Percentiles rank a stretch among this genome's conserved stretches.
phyloP scores from a whole-genome alignment of 2,113 vertebrate genomes.

The Odontophorus gujanensis region DNA sequence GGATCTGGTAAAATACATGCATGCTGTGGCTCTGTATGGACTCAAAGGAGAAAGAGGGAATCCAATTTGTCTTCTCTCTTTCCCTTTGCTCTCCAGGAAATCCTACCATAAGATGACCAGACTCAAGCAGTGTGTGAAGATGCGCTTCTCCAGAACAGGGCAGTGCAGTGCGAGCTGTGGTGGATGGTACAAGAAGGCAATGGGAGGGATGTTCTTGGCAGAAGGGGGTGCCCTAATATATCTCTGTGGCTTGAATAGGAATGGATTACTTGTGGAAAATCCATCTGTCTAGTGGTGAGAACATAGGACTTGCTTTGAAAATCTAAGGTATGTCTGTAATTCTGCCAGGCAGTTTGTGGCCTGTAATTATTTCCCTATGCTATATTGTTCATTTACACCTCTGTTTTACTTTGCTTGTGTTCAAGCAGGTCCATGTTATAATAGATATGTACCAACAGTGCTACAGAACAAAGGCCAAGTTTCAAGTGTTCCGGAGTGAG shows the following conservation, averaged over 20 bases:
- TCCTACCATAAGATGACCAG: background rate
- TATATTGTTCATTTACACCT: background rate
- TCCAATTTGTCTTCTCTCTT: background rate
- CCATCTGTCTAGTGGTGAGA: background rate
- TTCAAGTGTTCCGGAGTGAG: background rate
- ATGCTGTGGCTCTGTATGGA: fast-evolving
- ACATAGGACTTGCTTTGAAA: background rate
- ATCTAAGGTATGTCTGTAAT: background rate
- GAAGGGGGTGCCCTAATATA: background rate
- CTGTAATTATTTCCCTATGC: slow-evolving; percentile 8
- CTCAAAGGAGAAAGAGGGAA: background rate
- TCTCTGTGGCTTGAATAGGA: fast-evolving
- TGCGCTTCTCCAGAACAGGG: background rate
- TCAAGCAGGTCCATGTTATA: background rate
- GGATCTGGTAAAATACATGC: fast-evolving
- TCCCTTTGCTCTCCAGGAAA: background rate
- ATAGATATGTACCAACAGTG: background rate
- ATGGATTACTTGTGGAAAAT: background rate
- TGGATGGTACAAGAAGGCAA: background rate
- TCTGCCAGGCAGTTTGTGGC: background rate
- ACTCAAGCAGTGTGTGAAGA: background rate
- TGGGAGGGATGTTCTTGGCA: background rate
- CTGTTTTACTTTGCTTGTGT: background rate
- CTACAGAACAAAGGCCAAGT: background rate
- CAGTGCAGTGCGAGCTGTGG: background rate